Evolutionary conservation across 2,113 vertebrate species (phyloP), one percentile per base, ranked within the genome.

Genomic region (Leiothrix lutea): DNA sequence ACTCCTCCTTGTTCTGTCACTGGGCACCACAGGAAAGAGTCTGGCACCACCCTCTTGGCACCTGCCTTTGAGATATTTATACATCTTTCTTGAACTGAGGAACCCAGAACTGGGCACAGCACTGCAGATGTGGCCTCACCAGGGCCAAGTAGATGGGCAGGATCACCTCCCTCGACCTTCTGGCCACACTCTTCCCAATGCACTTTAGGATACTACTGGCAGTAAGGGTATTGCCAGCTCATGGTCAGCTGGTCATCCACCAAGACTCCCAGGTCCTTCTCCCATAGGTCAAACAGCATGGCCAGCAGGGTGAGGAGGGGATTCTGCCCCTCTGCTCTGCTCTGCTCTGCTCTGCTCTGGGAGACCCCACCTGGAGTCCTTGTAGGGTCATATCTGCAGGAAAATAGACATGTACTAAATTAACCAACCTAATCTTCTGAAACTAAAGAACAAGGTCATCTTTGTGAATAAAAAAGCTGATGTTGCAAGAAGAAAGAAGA

Each of bases 121-220:
- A 38, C 67, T 44, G 8, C 58, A 31, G 40, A 36, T 0, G 6
- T 13, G 26, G 12, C 36, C 58, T 33, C 33, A 57, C 4, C 0
- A 33, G 67, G 14, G 36, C 42, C 0, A 2, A 79, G 29, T 10
- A 20, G 1, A 57, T 2, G 4, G 25, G 28, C 3, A 48, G 8
- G 22, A 42, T 42, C 25, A 8, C 14, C 26, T 42, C 50, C 42
- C 58, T 36, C 0, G 0, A 6, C 8, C 50, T 80, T 6, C 33
- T 35, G 50, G 9, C 25, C n/a, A 42, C 20, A 31, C 5, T 64
- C 11, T 71, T 42, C 35, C 25, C 0, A 0, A 23, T 19, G 35
- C 8, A 21, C 5, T 33, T 21, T 44, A 66, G 42, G 51, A 40
- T 26, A 13, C 4, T 7, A 12, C 29, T 62, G 58, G 3, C 35